These are phyloP conservation scores for Columba janthina DNA, from an alignment of 2,113 vertebrate species.

Conservation along the genomic window DNA sequence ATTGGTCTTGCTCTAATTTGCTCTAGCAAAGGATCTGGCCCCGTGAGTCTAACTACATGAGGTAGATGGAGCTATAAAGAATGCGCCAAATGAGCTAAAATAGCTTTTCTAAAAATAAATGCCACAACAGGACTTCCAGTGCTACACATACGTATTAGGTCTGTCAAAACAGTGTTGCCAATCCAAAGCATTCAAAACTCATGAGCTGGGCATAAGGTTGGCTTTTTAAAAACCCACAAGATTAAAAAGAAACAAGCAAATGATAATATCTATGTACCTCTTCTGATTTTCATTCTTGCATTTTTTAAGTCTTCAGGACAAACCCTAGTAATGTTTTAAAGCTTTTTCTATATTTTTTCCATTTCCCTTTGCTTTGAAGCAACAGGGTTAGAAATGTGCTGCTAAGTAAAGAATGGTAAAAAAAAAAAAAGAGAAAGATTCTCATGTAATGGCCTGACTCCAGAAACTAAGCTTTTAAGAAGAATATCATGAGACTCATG, in stretches of 20 bases:
- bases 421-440: neutral
- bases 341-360: neutral
- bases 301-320: neutral
- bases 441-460: slow-evolving; percentile 57
- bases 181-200: slow-evolving; percentile 31
- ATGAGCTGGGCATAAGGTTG: neutral
- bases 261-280: neutral
- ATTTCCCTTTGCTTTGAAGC: neutral
- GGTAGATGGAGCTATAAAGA: slow-evolving; percentile 52
- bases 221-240: neutral
- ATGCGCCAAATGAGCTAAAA: slow-evolving; percentile 52
- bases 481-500: slow-evolving; percentile 65
- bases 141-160: slow-evolving; percentile 19
- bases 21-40: slow-evolving; percentile 49
- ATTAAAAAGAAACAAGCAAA: slow-evolving; percentile 29
- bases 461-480: slow-evolving; percentile 60
- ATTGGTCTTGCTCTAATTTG: slow-evolving; percentile 54
- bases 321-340: neutral
- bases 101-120: slow-evolving; percentile 65
- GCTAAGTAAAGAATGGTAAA: slow-evolving; percentile 47
- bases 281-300: neutral
- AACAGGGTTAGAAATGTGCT: neutral
- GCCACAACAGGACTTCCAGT: slow-evolving; percentile 35
- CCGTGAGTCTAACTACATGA: slow-evolving; percentile 43
- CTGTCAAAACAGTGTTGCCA: slow-evolving; percentile 26